Percentiles rank a stretch among this genome's conserved stretches.
Conservation (phyloP, 2,797 vertebrate species). For the Alauda arvensis region DNA sequence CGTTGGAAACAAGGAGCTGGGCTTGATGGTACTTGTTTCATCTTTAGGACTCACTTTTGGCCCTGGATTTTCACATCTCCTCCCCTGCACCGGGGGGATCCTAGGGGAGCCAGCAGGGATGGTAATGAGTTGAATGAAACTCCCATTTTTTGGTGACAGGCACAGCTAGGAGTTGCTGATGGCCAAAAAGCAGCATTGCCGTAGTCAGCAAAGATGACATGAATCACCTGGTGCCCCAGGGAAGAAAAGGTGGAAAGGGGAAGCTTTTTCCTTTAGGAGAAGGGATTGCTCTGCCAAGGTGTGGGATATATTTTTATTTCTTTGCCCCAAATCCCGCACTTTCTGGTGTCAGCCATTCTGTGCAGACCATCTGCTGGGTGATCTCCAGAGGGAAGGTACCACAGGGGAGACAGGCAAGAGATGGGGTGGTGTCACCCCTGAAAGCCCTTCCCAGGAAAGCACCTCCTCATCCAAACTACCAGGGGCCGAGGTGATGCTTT, state of each 20-base stretch:
- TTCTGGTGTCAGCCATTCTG: neutral
- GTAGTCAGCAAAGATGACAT: neutral
- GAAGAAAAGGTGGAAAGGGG: neutral
- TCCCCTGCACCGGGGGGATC: neutral
- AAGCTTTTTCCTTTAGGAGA: neutral
- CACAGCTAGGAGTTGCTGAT: neutral
- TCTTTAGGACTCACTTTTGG: neutral
- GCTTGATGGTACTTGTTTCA: neutral
- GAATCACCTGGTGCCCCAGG: neutral
- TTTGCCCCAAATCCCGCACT: neutral
- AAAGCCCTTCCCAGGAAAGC: neutral
- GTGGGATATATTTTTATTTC: neutral
- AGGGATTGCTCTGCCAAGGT: neutral
- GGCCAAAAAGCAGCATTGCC: neutral
- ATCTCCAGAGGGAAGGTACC: neutral
- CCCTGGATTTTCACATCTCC: neutral
- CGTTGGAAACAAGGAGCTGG: neutral
- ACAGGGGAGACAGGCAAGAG: neutral
- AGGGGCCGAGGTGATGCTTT: no score
- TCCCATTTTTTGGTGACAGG: fast-evolving
- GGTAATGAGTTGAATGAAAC: neutral
- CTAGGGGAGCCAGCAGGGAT: neutral
- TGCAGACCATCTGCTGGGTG: neutral
- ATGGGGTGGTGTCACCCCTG: neutral
- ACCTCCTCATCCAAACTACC: neutral